A percentile compares a stretch with the other conserved stretches of the same genome.
phyloP scores from a whole-genome alignment of 2,888 invertebrate genomes.

The Dascillus cervinus region DNA sequence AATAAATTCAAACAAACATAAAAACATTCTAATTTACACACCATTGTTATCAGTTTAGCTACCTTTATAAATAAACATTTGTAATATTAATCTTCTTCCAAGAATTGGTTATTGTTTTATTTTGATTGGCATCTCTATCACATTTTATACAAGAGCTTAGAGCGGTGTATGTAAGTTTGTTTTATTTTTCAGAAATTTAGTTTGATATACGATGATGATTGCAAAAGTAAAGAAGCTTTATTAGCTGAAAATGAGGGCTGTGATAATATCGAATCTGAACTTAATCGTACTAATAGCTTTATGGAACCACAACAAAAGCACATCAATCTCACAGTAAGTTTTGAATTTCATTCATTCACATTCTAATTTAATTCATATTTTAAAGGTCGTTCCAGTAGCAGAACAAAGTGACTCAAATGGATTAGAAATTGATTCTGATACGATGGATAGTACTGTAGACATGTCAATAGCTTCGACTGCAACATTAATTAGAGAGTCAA shows the following conservation, averaged over 20 bases:
- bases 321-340: constrained; percentile 33
- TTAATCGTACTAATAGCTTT: constrained; percentile 13
- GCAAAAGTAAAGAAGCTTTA: constrained; percentile 32
- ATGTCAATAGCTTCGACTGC: constrained; percentile 1
- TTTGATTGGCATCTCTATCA: constrained; percentile 1
- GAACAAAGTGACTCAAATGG: too few species aligned
- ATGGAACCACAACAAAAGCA: constrained; percentile 27
- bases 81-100: constrained; percentile 4
- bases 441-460: too few species aligned
- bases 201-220: constrained; percentile 19
- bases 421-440: too few species aligned
- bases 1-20: too few species aligned
- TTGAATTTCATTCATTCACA: not conserved
- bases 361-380: too few species aligned
- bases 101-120: not conserved
- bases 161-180: not conserved
- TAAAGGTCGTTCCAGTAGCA: too few species aligned
- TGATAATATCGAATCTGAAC: constrained; percentile 6
- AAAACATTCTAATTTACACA: too few species aligned
- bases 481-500: constrained; percentile 2
- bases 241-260: constrained; percentile 32
- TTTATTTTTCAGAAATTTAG: constrained; percentile 18
- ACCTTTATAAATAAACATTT: too few species aligned
- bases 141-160: not conserved
- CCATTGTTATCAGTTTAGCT: too few species aligned